A percentile compares a stretch with the other conserved stretches of the same genome.
Evolutionary conservation across 2,888 invertebrate species (phyloP).

Genomic region (Resseliella maxima): DNA sequence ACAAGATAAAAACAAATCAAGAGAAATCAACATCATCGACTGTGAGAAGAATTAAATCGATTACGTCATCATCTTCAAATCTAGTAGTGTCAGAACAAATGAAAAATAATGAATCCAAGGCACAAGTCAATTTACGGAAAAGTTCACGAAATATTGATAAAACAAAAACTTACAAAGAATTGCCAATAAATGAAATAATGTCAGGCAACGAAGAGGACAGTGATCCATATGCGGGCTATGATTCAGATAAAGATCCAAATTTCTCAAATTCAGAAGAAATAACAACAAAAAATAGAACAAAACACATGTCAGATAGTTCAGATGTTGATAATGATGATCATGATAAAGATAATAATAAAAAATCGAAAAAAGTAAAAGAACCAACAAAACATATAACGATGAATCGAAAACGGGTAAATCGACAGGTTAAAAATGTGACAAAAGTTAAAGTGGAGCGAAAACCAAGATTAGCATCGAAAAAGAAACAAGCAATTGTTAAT

Average conservation of each 20-base stretch:
- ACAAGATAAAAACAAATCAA: neutral
- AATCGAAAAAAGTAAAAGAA: no score
- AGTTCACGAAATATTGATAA: constrained; percentile 2
- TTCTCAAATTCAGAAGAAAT: neutral
- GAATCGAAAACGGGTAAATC: neutral
- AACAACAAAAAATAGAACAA: neutral
- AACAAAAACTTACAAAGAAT: neutral
- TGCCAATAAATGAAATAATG: neutral
- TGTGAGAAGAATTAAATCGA: neutral
- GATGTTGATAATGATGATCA: no score
- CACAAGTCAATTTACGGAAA: neutral
- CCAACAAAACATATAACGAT: no score
- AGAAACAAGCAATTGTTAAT: constrained; percentile 58
- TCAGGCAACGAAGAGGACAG: neutral
- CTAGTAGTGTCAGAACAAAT: neutral
- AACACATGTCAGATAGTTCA: no score
- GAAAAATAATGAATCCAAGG: neutral
- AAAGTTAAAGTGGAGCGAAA: neutral
- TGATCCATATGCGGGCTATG: constrained; percentile 38
- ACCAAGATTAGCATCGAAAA: constrained; percentile 58
- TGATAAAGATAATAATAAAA: no score
- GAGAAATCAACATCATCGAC: neutral
- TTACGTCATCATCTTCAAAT: neutral
- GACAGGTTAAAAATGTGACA: neutral
- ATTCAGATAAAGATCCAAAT: constrained; percentile 50